A percentile compares a stretch with the other conserved stretches of the same genome.
Conservation (phyloP, 2,797 vertebrate species). For the Platyrinchus mystaceus region DNA sequence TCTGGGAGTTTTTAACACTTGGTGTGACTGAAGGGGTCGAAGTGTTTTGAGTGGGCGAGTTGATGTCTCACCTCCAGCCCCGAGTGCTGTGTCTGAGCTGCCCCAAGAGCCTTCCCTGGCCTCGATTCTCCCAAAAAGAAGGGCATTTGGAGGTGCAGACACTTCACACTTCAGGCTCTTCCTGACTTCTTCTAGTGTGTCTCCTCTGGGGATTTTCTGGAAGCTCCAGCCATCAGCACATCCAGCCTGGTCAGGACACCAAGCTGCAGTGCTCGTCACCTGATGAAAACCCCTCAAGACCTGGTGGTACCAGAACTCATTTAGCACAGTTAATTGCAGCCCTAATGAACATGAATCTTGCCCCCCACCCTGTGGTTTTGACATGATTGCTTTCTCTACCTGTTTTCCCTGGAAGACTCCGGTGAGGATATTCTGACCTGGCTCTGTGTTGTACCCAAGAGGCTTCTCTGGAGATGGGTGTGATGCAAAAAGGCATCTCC, state of each 20-base stretch:
- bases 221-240: not conserved
- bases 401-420: fast-evolving
- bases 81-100: not conserved
- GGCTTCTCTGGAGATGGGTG: not conserved
- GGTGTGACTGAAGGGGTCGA: not conserved
- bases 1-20: not conserved
- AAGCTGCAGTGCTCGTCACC: not conserved
- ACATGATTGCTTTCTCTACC: not conserved
- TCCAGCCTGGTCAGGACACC: not conserved
- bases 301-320: not conserved
- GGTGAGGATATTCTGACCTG: fast-evolving
- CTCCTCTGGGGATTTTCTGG: not conserved
- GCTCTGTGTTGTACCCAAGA: not conserved
- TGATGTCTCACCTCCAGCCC: not conserved
- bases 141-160: not conserved
- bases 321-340: not conserved
- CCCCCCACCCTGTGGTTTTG: not conserved
- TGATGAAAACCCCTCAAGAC: not conserved
- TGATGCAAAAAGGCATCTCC: not conserved
- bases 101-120: not conserved
- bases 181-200: not conserved
- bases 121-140: not conserved
- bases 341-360: not conserved
- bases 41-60: fast-evolving
- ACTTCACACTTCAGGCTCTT: not conserved